phyloP scores from a whole-genome alignment of 2,888 invertebrate genomes.

The Aradus depressus region DNA sequence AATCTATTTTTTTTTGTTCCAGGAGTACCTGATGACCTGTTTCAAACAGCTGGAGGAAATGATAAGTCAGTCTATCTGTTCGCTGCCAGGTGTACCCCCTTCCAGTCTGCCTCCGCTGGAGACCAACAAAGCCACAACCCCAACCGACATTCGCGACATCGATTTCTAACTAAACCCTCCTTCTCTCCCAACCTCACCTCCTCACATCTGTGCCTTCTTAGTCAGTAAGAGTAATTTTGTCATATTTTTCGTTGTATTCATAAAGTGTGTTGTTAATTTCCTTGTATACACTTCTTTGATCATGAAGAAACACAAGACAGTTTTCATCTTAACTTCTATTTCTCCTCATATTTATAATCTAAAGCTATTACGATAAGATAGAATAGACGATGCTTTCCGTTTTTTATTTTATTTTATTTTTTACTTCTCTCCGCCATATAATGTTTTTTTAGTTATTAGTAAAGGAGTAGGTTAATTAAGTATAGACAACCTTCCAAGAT shows the following conservation, averaged over 20 bases:
- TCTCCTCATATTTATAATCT: too few species aligned
- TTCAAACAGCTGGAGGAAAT: constrained; percentile 69
- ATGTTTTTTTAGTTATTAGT: too few species aligned
- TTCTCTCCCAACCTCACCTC: constrained; percentile 24
- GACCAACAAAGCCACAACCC: constrained; percentile 61
- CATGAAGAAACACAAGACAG: too few species aligned
- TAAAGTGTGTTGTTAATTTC: constrained; percentile 9
- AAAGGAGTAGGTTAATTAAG: too few species aligned
- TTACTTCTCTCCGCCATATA: too few species aligned
- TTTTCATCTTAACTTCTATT: too few species aligned
- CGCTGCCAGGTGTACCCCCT: constrained; percentile 34
- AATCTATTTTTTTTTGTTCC: constrained; percentile 35
- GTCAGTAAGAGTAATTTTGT: constrained; percentile 9
- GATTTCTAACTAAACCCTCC: constrained; percentile 43
- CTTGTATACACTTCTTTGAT: too few species aligned
- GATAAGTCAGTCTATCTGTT: constrained; percentile 49
- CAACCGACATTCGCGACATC: constrained; percentile 76
- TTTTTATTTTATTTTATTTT: too few species aligned
- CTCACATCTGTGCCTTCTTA: constrained; percentile 33
- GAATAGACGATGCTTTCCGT: too few species aligned
- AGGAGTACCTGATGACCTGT: constrained; percentile 72
- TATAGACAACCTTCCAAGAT: constrained; percentile 11
- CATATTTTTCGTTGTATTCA: constrained; percentile 7
- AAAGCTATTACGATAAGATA: too few species aligned
- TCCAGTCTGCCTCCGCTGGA: too few species aligned